Conservation (phyloP, 1,140 invertebrate genomes). For the Zaprionus camerounensis region DNA sequence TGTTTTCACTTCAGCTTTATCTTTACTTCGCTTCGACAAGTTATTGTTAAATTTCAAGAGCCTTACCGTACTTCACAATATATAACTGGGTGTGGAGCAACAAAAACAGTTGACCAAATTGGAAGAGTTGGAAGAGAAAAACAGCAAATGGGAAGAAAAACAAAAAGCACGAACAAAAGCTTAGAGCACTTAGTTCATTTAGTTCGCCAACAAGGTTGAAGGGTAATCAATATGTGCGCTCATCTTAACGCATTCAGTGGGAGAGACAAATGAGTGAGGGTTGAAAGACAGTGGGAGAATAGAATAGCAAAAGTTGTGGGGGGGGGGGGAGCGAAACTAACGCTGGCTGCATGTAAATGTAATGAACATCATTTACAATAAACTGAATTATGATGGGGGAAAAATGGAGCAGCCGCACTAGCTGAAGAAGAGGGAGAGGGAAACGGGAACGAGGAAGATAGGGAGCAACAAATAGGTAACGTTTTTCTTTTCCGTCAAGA, state of each 20-base stretch:
- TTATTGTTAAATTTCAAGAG: no score
- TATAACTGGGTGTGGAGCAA: background rate
- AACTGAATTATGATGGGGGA: slow-evolving; percentile 21
- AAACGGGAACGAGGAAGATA: background rate
- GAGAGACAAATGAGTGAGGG: slow-evolving; percentile 7
- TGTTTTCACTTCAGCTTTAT: no score
- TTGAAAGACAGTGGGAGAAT: background rate
- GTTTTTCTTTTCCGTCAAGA: slow-evolving; percentile 1
- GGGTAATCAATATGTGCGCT: slow-evolving; percentile 37
- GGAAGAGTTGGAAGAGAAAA: background rate
- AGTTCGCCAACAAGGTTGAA: slow-evolving; percentile 27
- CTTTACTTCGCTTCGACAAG: no score
- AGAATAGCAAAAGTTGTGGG: background rate
- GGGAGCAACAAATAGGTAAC: slow-evolving; percentile 2
- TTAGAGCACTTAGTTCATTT: slow-evolving; percentile 13
- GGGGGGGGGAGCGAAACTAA: slow-evolving; percentile 22
- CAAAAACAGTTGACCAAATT: slow-evolving; percentile 16
- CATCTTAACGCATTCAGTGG: background rate
- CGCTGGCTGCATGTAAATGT: slow-evolving; percentile 31
- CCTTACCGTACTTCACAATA: no score
- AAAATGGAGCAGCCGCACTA: background rate
- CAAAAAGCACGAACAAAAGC: slow-evolving; percentile 10
- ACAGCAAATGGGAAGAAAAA: slow-evolving; percentile 1
- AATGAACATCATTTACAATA: slow-evolving; percentile 37
- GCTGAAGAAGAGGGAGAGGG: background rate